Percentiles rank a stretch among this genome's conserved stretches.
Conservation (phyloP, 2,113 vertebrate species). For the Empidonax traillii region DNA sequence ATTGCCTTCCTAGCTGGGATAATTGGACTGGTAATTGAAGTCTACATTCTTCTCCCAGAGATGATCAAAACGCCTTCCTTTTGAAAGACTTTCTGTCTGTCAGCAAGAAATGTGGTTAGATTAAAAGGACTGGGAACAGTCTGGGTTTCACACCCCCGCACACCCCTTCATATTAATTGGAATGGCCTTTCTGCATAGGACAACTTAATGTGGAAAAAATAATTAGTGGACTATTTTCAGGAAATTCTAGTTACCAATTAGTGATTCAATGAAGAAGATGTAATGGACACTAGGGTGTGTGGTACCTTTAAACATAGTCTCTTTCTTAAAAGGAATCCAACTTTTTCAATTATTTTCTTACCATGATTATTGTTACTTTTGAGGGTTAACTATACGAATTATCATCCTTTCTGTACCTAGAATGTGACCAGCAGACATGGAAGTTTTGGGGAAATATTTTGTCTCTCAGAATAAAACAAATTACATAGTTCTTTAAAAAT, state of each 20-base stretch:
- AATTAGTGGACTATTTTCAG: constrained; percentile 49
- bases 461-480: neutral
- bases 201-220: constrained; percentile 43
- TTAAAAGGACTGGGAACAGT: constrained; percentile 64
- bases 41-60: constrained; percentile 38
- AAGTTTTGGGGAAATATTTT: neutral
- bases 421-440: neutral
- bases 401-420: neutral
- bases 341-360: neutral
- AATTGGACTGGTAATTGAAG: constrained; percentile 58
- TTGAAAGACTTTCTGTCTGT: constrained; percentile 56
- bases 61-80: constrained; percentile 49
- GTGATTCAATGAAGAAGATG: neutral
- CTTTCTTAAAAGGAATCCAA: neutral
- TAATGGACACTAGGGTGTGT: neutral
- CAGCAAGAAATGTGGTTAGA: constrained; percentile 43
- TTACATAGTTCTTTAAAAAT: neutral
- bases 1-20: constrained; percentile 44
- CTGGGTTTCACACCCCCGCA: constrained; percentile 4
- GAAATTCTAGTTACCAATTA: constrained; percentile 44
- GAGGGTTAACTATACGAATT: neutral
- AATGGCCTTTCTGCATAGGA: constrained; percentile 42
- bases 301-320: neutral
- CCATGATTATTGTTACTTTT: neutral
- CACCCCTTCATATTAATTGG: constrained; percentile 34